A percentile compares a stretch with the other conserved stretches of the same genome.
Evolutionary conservation across 92 coral and sea anemone genomes (phyloP).

Genomic region (Diadumene lineata): DNA sequence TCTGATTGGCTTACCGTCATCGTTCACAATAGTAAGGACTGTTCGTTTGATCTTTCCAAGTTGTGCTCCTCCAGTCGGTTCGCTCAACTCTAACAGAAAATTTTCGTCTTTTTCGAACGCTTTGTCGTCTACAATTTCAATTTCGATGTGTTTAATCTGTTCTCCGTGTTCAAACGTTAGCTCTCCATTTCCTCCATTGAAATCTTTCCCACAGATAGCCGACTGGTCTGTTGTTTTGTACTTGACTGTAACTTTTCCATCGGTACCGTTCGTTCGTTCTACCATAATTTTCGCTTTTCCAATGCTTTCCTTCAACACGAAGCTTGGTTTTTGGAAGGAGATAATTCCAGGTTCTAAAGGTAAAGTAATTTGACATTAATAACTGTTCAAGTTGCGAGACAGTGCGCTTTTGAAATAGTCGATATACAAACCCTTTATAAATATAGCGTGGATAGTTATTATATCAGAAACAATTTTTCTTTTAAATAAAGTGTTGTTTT

Average conservation of each 20-base stretch:
- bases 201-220: constrained; percentile 88
- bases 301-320: constrained; percentile 88
- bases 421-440: no score
- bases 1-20: constrained; percentile 69
- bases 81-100: constrained; percentile 70
- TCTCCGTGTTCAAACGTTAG: constrained; percentile 89
- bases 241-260: constrained; percentile 79
- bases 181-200: constrained; percentile 78
- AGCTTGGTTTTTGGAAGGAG: constrained; percentile 93
- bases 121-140: constrained; percentile 90
- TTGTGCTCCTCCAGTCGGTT: constrained; percentile 83
- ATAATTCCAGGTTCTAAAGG: constrained; percentile 86
- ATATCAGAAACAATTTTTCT: neutral
- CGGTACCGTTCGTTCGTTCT: constrained; percentile 88
- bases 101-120: constrained; percentile 93
- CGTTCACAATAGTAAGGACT: constrained; percentile 84
- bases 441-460: neutral
- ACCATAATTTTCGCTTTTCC: constrained; percentile 75
- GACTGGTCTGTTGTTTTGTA: constrained; percentile 88
- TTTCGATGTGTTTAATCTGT: constrained; percentile 70
- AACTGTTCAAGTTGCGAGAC: no score
- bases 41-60: constrained; percentile 82
- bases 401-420: no score
- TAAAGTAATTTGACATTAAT: neutral
- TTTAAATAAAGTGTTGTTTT: no score